phyloP scores from a whole-genome alignment of 1,140 invertebrate genomes.

The Euschistus heros region DNA sequence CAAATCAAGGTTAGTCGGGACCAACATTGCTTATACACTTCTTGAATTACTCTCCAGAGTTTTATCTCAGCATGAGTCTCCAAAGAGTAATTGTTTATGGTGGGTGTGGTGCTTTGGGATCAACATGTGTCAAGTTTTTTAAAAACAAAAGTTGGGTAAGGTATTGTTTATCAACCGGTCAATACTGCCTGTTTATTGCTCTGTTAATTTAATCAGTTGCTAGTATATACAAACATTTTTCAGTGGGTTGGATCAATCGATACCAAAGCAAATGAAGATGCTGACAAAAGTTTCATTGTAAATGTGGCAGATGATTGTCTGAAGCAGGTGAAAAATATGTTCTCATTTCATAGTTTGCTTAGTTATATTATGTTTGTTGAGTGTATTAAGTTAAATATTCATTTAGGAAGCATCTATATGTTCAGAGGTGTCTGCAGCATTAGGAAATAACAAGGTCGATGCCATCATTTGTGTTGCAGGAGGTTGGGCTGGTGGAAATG shows the following conservation, averaged over 20 bases:
- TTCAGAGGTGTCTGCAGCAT: constrained; percentile 36
- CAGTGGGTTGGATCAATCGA: constrained; percentile 95
- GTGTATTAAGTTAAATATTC: neutral
- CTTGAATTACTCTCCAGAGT: neutral
- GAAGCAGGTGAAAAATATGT: constrained; percentile 52
- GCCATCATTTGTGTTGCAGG: constrained; percentile 96
- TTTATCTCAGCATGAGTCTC: neutral
- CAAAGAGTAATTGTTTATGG: constrained; percentile 78
- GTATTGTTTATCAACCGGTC: constrained; percentile 20
- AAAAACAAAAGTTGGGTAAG: constrained; percentile 81
- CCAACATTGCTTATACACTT: neutral
- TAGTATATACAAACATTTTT: constrained; percentile 20
- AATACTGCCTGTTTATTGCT: neutral
- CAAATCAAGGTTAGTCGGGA: neutral
- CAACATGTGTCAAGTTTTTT: constrained; percentile 72
- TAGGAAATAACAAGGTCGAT: constrained; percentile 75
- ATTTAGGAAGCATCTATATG: neutral
- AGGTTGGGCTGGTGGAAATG: constrained; percentile 93
- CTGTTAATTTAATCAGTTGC: neutral
- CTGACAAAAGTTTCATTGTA: constrained; percentile 83
- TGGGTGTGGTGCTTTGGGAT: constrained; percentile 86
- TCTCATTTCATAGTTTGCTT: neutral
- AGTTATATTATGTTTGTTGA: neutral
- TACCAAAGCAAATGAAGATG: constrained; percentile 73
- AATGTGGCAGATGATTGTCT: constrained; percentile 59